Percentiles rank a stretch among this genome's conserved stretches.
These are phyloP conservation scores for Rhamphomyia laevipes DNA, from an alignment of 2,888 invertebrate species.

Conservation along the genomic window DNA sequence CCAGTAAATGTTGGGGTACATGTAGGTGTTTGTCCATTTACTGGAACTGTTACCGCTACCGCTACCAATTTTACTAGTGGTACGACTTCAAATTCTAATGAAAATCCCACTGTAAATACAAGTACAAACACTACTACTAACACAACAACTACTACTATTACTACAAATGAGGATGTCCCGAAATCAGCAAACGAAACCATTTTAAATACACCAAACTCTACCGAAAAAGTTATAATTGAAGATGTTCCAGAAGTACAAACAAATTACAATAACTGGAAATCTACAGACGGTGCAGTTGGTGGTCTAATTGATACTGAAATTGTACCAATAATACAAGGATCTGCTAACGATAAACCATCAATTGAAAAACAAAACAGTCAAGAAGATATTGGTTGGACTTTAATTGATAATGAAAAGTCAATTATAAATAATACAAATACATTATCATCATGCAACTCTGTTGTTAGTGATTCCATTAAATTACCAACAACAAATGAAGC, in stretches of 20 bases:
- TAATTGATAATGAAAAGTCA: slow-evolving; percentile 22
- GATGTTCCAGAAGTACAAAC: background rate
- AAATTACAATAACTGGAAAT: too few species aligned
- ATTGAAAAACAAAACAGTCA: slow-evolving; percentile 6
- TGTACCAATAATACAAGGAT: too few species aligned
- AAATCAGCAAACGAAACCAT: too few species aligned
- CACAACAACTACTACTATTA: too few species aligned
- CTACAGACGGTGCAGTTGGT: background rate
- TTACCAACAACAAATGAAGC: background rate
- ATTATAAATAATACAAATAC: slow-evolving; percentile 4
- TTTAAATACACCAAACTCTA: background rate
- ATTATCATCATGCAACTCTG: background rate
- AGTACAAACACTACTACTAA: too few species aligned
- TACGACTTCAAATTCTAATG: background rate
- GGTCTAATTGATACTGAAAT: background rate
- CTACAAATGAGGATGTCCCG: too few species aligned
- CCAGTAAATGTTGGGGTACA: slow-evolving; percentile 20
- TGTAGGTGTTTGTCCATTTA: slow-evolving; percentile 3
- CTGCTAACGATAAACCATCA: background rate
- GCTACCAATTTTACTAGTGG: background rate
- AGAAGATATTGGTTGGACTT: slow-evolving; percentile 28
- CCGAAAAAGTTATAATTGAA: background rate
- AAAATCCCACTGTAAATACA: too few species aligned
- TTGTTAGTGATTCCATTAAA: background rate
- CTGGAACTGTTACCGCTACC: background rate